Percentiles rank a stretch among this genome's conserved stretches.
Conservation (phyloP, 2,888 invertebrate genomes). For the Allacma fusca region DNA sequence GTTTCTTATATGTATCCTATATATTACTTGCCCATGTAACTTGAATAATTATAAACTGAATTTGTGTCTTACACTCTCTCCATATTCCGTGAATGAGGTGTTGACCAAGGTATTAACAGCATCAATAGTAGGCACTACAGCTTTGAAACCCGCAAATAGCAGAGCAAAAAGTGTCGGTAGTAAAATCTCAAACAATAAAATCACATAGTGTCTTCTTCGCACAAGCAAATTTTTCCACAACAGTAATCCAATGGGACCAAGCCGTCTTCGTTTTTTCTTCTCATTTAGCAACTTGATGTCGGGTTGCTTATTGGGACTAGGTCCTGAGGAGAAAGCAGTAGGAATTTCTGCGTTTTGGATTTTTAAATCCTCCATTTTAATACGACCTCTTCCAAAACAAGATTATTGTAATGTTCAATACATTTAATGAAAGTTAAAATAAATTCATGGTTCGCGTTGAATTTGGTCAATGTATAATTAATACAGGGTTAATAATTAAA, state of each 20-base stretch:
- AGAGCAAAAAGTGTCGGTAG: slow-evolving; percentile 57
- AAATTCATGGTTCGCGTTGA: no score
- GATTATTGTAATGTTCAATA: no score
- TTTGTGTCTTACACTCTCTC: not conserved
- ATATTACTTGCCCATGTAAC: not conserved
- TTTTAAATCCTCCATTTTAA: no score
- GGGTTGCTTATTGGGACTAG: not conserved
- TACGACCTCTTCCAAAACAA: no score
- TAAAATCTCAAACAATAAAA: slow-evolving; percentile 57
- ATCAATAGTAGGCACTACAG: not conserved
- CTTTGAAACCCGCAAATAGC: slow-evolving; percentile 47
- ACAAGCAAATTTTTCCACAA: slow-evolving; percentile 60
- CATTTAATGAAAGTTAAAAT: no score
- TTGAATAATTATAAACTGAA: not conserved
- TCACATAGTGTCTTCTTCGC: slow-evolving; percentile 57
- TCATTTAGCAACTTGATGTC: not conserved
- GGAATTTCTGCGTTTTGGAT: no score
- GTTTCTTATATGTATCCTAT: not conserved
- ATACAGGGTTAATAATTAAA: no score
- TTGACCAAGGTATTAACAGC: not conserved
- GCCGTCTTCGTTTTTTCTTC: not conserved
- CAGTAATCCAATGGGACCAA: slow-evolving; percentile 44
- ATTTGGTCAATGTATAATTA: no score
- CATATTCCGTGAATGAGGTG: not conserved
- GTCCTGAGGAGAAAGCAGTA: no score